A percentile compares a stretch with the other conserved stretches of the same genome.
Conservation (phyloP, 2,888 invertebrate genomes). For the Habrosyne pyritoides region DNA sequence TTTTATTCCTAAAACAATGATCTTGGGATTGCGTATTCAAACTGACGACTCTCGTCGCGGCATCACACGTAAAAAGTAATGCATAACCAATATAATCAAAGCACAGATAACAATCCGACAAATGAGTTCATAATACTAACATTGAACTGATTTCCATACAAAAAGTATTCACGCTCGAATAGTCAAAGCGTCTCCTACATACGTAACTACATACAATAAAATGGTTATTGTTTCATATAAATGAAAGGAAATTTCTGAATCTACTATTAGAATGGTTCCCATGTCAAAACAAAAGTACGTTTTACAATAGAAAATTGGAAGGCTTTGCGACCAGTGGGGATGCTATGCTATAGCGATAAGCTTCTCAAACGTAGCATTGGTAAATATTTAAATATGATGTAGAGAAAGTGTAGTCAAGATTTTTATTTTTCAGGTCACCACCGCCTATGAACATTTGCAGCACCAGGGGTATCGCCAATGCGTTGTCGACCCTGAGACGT, state of each 20-base stretch:
- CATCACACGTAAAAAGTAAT: neutral
- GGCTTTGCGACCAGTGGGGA: neutral
- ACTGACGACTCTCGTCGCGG: too few relatives aligned
- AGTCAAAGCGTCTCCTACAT: neutral
- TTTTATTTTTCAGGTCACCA: too few relatives aligned
- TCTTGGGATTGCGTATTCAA: too few relatives aligned
- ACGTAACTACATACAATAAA: constrained; percentile 14
- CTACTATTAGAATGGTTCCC: constrained; percentile 23
- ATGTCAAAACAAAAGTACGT: constrained; percentile 36
- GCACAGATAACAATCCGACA: neutral
- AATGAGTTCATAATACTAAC: neutral
- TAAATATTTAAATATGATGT: too few relatives aligned
- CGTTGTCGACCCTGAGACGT: too few relatives aligned
- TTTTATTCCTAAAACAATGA: too few relatives aligned
- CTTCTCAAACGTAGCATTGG: neutral
- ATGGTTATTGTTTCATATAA: constrained; percentile 25
- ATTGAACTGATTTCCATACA: neutral
- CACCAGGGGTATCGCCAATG: too few relatives aligned
- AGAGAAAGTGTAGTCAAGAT: too few relatives aligned
- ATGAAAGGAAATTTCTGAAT: constrained; percentile 24
- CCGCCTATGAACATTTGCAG: too few relatives aligned
- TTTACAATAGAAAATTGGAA: constrained; percentile 17
- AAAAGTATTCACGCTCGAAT: neutral
- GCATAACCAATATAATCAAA: neutral
- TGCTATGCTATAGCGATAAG: neutral